Evolutionary conservation across 2,797 vertebrate species (phyloP).

Genomic region (Pangasius djambal): DNA sequence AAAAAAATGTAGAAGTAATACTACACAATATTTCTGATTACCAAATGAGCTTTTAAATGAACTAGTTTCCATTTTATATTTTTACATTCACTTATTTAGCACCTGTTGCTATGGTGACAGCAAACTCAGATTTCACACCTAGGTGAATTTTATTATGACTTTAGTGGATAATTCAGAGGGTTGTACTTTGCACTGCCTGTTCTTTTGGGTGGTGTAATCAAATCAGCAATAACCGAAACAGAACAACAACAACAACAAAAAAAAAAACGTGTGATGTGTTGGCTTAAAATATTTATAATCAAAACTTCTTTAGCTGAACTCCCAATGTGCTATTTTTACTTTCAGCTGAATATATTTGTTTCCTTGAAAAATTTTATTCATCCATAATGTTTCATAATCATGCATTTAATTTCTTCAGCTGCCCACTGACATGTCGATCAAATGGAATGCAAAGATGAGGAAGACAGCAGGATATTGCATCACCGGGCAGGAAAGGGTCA

Average conservation of each 20-base stretch:
- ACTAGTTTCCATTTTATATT: neutral
- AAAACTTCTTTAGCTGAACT: no score
- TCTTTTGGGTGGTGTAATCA: neutral
- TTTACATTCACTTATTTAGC: no score
- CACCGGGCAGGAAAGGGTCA: conserved; percentile 71
- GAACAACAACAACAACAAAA: neutral
- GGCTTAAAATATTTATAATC: neutral
- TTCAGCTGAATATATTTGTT: neutral
- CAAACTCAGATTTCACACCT: neutral
- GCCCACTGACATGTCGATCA: conserved; percentile 79
- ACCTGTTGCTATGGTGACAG: neutral
- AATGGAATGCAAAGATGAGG: conserved; percentile 94
- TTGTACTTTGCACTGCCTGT: neutral
- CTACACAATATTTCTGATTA: neutral
- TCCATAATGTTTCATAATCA: neutral
- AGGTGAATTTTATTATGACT: neutral
- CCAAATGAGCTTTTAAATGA: neutral
- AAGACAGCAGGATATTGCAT: conserved; percentile 89
- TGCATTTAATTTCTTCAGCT: conserved; percentile 71
- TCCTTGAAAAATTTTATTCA: neutral
- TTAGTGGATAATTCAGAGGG: neutral
- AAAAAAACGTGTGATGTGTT: neutral
- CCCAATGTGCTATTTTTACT: neutral
- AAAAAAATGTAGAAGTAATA: neutral
- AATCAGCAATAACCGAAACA: neutral